A percentile compares a stretch with the other conserved stretches of the same genome.
Conservation (phyloP, 2,113 vertebrate species). For the Ranitomeya variabilis region DNA sequence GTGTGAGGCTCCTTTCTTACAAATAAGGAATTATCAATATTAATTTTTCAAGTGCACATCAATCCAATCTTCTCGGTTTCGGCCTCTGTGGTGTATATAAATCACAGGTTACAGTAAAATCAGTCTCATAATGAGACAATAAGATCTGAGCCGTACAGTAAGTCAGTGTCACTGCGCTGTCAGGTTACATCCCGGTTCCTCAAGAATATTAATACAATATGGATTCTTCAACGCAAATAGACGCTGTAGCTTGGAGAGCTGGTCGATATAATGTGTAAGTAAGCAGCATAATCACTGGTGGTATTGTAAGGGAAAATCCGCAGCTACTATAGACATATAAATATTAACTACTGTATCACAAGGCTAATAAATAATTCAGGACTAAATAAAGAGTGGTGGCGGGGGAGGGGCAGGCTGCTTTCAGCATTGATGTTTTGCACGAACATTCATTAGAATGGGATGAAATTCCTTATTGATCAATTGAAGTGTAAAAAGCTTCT, state of each 20-base stretch:
- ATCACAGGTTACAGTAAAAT: neutral
- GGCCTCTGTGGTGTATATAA: neutral
- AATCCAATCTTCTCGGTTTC: neutral
- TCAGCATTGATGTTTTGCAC: no score
- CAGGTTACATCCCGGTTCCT: neutral
- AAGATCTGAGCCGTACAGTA: neutral
- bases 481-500: neutral
- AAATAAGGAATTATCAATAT: neutral
- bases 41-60: neutral
- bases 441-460: conserved; percentile 11
- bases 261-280: conserved; percentile 7
- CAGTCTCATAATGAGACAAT: neutral
- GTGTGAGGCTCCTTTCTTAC: no score
- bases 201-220: neutral
- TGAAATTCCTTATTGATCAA: conserved; percentile 26
- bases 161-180: neutral
- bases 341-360: neutral
- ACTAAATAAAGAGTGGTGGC: neutral
- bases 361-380: conserved; percentile 5
- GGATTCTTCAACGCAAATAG: conserved; percentile 7
- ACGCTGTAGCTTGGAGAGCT: neutral
- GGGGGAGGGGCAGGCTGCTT: neutral
- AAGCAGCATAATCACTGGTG: conserved; percentile 10
- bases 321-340: conserved; percentile 14
- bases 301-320: neutral